Base-by-base conservation (phyloP, 2,888 invertebrate genomes). In the Limenitis camilla region DNA sequence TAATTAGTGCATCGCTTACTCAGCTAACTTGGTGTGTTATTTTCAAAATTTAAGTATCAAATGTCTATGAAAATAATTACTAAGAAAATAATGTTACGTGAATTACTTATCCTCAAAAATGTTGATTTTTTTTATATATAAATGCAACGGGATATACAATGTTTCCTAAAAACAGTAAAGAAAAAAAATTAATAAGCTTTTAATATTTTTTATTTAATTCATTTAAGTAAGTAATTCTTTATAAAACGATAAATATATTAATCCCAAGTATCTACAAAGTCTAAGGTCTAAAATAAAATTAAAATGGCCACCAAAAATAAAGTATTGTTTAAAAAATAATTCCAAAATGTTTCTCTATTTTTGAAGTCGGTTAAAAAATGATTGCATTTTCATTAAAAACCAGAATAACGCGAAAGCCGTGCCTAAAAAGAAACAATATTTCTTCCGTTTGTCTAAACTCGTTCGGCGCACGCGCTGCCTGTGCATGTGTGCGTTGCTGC, bases 381-480 rank as follows among this genome's bases (percentile, higher is more conserved):
- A 41, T 10, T 10, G 31, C 11, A 10, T 41, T 1, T 10, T 19
- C 42, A 51, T 49, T 32, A 43, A 40, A 50, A 51, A 49, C 39
- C 53, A 53, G 44, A 48, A 57, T 55, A 52, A 53, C 66, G 72
- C 72, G 68, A 78, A 77, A 72, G 76, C 72, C 67, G 71, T 68
- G 74, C 76, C 75, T 80, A 84, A 85, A 85, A 85, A 83, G 83
- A 81, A 60, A 84, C 79, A 80, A 82, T 79, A 83, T 81, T 84
- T 83, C 85, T 85, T 86, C 85, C 85, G 86, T 85, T 85, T 85
- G 84, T 84, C 86, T 83, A 83, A 84, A 85, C 83, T 82, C 74
- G 84, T 84, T 81, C 79, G 65, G 78, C 77, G 82, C 84, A 81
- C 83, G 84, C 84, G 83, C 81, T 69, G 72, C 56, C 36, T 63